phyloP scores from a whole-genome alignment of 2,113 vertebrate genomes.

The Ptychochromis oligacanthus region DNA sequence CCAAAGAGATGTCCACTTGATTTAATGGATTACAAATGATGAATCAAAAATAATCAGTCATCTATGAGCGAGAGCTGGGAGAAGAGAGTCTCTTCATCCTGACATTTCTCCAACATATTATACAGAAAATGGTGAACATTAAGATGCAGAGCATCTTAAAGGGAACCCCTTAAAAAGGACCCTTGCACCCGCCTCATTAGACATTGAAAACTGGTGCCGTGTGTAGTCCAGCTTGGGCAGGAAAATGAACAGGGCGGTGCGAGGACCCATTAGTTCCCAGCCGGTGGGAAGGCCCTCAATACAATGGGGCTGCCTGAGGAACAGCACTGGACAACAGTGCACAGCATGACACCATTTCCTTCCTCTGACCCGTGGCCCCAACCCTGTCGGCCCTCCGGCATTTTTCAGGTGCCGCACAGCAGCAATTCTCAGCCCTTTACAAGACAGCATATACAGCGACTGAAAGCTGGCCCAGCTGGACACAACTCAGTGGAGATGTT shows the following conservation, averaged over 20 bases:
- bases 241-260: constrained; percentile 48
- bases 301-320: constrained; percentile 76
- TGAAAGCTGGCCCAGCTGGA: constrained; percentile 37
- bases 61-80: neutral
- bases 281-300: constrained; percentile 59
- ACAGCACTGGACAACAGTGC: constrained; percentile 73
- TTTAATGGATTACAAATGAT: neutral
- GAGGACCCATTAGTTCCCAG: constrained; percentile 71
- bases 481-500: constrained; percentile 36
- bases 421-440: constrained; percentile 52
- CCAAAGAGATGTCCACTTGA: neutral
- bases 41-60: neutral
- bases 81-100: neutral
- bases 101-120: neutral
- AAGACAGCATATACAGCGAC: constrained; percentile 33
- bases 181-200: neutral
- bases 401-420: constrained; percentile 74
- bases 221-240: constrained; percentile 16
- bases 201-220: neutral
- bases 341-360: constrained; percentile 79
- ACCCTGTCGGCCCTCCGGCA: constrained; percentile 44
- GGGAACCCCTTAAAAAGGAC: neutral
- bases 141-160: neutral
- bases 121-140: neutral
- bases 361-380: constrained; percentile 69